Evolutionary conservation across 2,113 vertebrate species (phyloP).

Genomic region (Brachyhypopomus gauderio): DNA sequence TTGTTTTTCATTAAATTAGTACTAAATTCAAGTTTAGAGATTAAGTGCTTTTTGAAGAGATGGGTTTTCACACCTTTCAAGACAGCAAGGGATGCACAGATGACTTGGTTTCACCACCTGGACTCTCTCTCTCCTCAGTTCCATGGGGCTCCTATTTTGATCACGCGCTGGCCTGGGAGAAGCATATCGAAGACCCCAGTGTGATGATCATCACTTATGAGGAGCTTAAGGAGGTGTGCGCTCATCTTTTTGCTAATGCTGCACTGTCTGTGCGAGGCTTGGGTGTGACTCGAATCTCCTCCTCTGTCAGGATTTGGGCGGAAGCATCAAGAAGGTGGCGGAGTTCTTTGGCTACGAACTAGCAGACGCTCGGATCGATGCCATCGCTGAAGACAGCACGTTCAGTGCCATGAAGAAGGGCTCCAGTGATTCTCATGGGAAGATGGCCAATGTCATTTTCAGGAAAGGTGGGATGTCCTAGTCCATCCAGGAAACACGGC

Average conservation of each 20-base stretch:
- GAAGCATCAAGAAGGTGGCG: slow-evolving; percentile 42
- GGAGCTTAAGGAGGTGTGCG: slow-evolving; percentile 51
- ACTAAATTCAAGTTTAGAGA: too few species aligned
- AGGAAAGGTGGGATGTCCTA: slow-evolving; percentile 46
- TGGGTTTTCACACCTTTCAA: too few species aligned
- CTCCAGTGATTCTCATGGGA: slow-evolving; percentile 49
- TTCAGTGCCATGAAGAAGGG: slow-evolving; percentile 57
- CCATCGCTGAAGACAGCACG: slow-evolving; percentile 52
- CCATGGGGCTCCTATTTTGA: slow-evolving; percentile 61
- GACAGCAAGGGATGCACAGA: too few species aligned
- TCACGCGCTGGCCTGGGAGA: slow-evolving; percentile 59
- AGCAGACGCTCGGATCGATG: slow-evolving; percentile 46
- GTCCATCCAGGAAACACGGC: too few species aligned
- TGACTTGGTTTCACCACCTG: background rate
- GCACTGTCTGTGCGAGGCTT: background rate
- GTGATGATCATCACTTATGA: slow-evolving; percentile 58
- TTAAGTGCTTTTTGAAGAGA: too few species aligned
- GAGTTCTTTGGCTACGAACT: slow-evolving; percentile 50
- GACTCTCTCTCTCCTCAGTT: slow-evolving; percentile 35
- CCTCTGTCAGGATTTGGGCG: slow-evolving; percentile 42
- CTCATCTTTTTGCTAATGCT: background rate
- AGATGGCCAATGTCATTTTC: slow-evolving; percentile 48
- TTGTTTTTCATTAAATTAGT: background rate
- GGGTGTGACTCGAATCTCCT: background rate
- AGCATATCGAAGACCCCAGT: slow-evolving; percentile 45